Conservation (phyloP, 1,140 invertebrate species). For the Ceratina australensis region DNA sequence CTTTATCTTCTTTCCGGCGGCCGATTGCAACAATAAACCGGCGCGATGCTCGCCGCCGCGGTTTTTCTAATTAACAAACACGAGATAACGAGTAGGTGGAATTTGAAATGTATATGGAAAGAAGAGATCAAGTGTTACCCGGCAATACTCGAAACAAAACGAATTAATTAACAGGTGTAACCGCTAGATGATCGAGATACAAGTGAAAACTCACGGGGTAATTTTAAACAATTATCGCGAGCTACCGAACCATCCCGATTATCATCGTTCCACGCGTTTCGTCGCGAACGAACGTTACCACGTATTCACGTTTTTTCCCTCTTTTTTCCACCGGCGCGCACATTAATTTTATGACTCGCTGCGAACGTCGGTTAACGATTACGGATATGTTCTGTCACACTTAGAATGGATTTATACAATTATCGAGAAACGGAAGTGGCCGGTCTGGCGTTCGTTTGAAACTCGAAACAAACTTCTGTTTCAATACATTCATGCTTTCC, state of each 20-base stretch:
- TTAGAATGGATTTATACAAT: conserved; percentile 25
- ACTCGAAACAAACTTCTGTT: too few species aligned
- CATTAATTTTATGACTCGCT: not conserved
- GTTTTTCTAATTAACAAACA: conserved; percentile 31
- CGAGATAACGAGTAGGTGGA: conserved; percentile 33
- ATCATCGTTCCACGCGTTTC: not conserved
- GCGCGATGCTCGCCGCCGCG: conserved; percentile 8
- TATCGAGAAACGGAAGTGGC: conserved; percentile 26
- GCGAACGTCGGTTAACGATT: not conserved
- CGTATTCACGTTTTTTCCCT: not conserved
- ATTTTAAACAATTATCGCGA: not conserved
- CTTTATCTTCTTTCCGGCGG: conserved; percentile 11
- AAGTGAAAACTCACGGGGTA: not conserved
- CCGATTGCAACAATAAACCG: conserved; percentile 37
- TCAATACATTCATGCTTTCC: too few species aligned
- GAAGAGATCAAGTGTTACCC: not conserved
- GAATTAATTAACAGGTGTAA: conserved; percentile 26
- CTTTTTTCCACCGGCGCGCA: not conserved
- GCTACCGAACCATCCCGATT: not conserved
- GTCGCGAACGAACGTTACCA: not conserved
- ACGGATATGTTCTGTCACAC: conserved; percentile 15
- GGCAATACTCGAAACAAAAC: conserved; percentile 21
- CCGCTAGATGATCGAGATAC: conserved; percentile 1
- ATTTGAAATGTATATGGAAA: conserved; percentile 13
- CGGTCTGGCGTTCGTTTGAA: conserved; percentile 5